Percentiles rank a stretch among this genome's conserved stretches.
These are phyloP conservation scores for Lanius collurio DNA, from an alignment of 2,113 vertebrate genomes.

Conservation along the genomic window DNA sequence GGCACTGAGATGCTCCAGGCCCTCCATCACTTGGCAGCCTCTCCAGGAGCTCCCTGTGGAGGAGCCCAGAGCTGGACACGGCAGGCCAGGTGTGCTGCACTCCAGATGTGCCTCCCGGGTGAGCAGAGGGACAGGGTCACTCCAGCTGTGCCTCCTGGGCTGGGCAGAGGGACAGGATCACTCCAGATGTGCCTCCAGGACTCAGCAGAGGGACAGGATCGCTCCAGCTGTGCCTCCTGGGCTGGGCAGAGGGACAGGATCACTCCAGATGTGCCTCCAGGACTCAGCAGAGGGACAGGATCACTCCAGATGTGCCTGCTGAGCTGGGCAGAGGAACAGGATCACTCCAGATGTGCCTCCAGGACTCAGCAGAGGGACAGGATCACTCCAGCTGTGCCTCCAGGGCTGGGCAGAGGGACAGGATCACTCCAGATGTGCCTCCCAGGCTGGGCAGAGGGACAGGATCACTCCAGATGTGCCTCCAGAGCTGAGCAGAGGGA, in stretches of 20 bases:
- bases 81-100: neutral
- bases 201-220: no score
- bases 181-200: neutral
- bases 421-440: neutral
- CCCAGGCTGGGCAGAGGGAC: neutral
- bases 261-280: neutral
- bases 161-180: neutral
- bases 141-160: no score
- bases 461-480: neutral
- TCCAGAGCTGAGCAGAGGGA: no score
- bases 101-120: no score
- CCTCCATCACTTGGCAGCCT: neutral
- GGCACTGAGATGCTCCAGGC: neutral
- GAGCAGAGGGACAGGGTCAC: no score
- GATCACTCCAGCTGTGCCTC: neutral
- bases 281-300: neutral
- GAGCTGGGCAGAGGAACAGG: neutral
- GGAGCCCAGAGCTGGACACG: no score
- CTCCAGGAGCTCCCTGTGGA: neutral
- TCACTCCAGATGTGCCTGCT: neutral
- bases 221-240: neutral
- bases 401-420: neutral
- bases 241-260: neutral
- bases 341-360: no score
- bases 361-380: neutral